Evolutionary conservation across 2,888 invertebrate species (phyloP), one percentile per base, ranked within the genome.

Genomic region (Electrophaes corylata): DNA sequence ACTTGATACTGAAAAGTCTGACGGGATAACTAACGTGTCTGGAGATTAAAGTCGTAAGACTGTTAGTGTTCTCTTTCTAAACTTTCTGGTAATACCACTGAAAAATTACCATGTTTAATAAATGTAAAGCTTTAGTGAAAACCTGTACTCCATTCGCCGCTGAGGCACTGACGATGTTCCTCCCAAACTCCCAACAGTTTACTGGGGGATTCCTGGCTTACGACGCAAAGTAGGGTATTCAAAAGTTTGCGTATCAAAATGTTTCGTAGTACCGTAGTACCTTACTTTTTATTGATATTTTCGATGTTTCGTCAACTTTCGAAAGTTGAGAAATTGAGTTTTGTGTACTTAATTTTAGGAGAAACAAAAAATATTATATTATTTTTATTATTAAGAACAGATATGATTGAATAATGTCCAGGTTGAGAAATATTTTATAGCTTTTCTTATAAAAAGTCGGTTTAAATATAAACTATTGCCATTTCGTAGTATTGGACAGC

Each of bases 121-220:
- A n/a, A 41, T 50, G 19, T 14, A 31, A 50, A n/a, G 20, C 4
- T 31, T 31, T 47, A 54, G 51, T 49, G 61, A 53, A 35, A 46
- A 49, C 59, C 57, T 39, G 33, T 43, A 53, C 55, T 29, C 52
- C 37, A 56, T 33, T 35, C 5, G 2, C 35, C 35, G 59, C 20
- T 31, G 4, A 50, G 16, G 16, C 11, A 10, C 20, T 41, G 20
- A 6, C 12, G 19, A 31, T 41, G 29, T 41, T 6, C 26, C 1
- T 26, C 8, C 26, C 6, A 4, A 26, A 26, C 20, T 41, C 23
- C 14, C 66, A 58, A 70, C 78, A 75, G 79, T 81, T 78, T 82
- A 84, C 79, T 78, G 81, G 75, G 66, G 74, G 79, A 81, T 80
- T 76, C 67, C 33, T 66, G 67, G 61, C 65, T 53, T 69, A 53